Evolutionary conservation across 2,113 vertebrate genomes (phyloP).

Genomic region (Spheniscus mendiculus): DNA sequence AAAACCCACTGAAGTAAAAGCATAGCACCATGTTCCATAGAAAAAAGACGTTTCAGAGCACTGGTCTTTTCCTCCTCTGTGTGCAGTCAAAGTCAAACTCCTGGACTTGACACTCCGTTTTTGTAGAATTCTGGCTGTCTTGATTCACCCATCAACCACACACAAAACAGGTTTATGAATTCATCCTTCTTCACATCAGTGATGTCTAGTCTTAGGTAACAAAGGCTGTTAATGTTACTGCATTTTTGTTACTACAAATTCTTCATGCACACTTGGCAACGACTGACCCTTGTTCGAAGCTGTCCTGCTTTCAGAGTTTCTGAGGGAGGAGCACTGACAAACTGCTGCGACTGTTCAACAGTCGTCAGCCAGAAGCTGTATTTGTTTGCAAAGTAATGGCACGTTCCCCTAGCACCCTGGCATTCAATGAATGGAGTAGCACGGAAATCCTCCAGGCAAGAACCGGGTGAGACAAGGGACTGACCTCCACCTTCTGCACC

Average conservation of each 20-base stretch:
- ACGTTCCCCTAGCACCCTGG: slow-evolving; percentile 88
- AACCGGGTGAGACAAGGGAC: slow-evolving; percentile 92
- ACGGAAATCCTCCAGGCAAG: slow-evolving; percentile 94
- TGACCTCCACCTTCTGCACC: slow-evolving; percentile 92
- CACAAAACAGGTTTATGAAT: not conserved
- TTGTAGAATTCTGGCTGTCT: not conserved
- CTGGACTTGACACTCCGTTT: not conserved
- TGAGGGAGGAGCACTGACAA: slow-evolving; percentile 69
- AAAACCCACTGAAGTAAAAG: not conserved
- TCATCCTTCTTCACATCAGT: not conserved
- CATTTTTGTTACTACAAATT: slow-evolving; percentile 76
- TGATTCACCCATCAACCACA: not conserved
- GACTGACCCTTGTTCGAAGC: slow-evolving; percentile 86
- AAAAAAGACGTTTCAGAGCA: not conserved
- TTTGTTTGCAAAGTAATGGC: slow-evolving; percentile 96
- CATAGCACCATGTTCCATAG: slow-evolving; percentile 79
- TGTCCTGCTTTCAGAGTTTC: slow-evolving; percentile 89
- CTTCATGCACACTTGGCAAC: slow-evolving; percentile 98
- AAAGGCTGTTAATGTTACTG: not conserved
- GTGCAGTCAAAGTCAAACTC: not conserved
- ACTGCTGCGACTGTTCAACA: slow-evolving; percentile 81
- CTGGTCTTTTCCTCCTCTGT: not conserved
- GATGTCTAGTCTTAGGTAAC: not conserved
- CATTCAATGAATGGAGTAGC: slow-evolving; percentile 96
- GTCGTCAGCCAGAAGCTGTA: slow-evolving; percentile 97